Evolutionary conservation across 2,113 vertebrate species (phyloP).

Genomic region (Corynorhinus townsendii): DNA sequence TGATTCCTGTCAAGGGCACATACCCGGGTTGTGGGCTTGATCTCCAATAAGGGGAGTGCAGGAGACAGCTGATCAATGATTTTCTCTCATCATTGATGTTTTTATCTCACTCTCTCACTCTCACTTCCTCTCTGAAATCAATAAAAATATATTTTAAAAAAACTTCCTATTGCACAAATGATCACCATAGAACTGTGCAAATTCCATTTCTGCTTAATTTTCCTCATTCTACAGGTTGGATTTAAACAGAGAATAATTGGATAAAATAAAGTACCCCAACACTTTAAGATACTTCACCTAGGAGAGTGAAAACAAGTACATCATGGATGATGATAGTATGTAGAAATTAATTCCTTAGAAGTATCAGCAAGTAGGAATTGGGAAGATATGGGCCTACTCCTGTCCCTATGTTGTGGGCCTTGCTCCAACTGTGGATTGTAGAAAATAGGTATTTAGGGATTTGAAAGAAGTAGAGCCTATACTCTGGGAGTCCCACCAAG

Average conservation of each 20-base stretch:
- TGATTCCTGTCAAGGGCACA: no score
- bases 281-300: neutral
- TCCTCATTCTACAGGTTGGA: neutral
- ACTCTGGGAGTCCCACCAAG: neutral
- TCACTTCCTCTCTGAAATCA: no score
- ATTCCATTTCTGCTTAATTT: neutral
- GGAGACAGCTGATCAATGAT: no score
- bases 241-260: neutral
- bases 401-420: neutral
- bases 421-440: neutral
- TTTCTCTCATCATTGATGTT: no score
- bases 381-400: neutral
- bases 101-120: no score
- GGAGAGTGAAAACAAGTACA: neutral
- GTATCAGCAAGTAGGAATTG: neutral
- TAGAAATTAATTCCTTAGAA: neutral
- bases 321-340: neutral
- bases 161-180: neutral
- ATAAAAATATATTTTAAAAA: neutral
- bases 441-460: neutral
- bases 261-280: neutral
- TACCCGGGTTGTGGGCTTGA: no score
- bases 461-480: neutral
- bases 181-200: neutral
- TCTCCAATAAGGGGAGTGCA: no score